Evolutionary conservation across 1,140 invertebrate genomes (phyloP).

Genomic region (Zaprionus inermis): DNA sequence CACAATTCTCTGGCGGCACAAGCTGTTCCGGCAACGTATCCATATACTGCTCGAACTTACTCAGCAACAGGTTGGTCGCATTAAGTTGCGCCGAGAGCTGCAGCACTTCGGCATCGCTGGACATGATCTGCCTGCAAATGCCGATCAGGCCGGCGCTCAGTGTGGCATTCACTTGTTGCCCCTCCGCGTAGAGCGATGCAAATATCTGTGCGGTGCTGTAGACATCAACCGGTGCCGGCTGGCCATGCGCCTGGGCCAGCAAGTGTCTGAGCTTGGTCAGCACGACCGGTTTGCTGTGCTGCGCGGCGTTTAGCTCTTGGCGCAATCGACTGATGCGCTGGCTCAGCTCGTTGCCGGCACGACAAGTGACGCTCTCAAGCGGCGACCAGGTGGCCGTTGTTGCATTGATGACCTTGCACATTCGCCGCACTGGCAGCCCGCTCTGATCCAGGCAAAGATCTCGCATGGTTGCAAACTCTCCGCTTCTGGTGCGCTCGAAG

Average conservation of each 20-base stretch:
- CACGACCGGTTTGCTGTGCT: constrained; percentile 7
- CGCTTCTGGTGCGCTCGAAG: constrained; percentile 41
- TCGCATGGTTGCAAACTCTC: constrained; percentile 37
- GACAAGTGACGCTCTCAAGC: constrained; percentile 34
- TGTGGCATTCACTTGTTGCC: constrained; percentile 23
- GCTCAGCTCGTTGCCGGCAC: constrained; percentile 44
- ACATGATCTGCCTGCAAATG: constrained; percentile 65
- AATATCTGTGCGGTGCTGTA: constrained; percentile 61
- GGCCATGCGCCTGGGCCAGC: constrained; percentile 27
- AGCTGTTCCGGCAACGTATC: constrained; percentile 52
- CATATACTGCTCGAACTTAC: constrained; percentile 68
- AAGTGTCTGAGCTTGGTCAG: constrained; percentile 30
- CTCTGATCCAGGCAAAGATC: constrained; percentile 56
- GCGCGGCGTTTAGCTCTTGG: neutral
- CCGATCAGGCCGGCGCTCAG: constrained; percentile 35
- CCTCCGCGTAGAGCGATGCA: neutral
- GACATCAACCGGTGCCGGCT: constrained; percentile 60
- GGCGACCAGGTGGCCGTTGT: constrained; percentile 37
- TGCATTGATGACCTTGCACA: constrained; percentile 40
- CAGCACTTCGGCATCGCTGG: constrained; percentile 47
- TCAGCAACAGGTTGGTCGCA: constrained; percentile 66
- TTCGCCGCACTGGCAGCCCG: constrained; percentile 43
- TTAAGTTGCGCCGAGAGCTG: constrained; percentile 60
- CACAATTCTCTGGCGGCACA: constrained; percentile 40
- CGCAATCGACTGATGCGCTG: constrained; percentile 41